Evolutionary conservation across 1,140 invertebrate genomes (phyloP).

Genomic region (Leptestheria dahalacensis): DNA sequence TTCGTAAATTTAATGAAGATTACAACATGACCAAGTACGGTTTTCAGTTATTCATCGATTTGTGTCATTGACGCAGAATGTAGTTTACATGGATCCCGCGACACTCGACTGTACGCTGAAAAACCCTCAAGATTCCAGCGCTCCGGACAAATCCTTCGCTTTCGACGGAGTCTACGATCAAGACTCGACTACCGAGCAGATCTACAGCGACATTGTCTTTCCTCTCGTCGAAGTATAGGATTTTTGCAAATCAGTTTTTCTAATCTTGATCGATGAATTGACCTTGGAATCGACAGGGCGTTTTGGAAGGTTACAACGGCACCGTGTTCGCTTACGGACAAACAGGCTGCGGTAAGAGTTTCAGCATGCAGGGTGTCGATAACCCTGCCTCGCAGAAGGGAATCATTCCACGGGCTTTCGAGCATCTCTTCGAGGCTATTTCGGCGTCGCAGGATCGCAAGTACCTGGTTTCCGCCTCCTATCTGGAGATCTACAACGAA

Average conservation of each 20-base stretch:
- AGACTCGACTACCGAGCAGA: conserved; percentile 45
- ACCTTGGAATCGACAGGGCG: conserved; percentile 45
- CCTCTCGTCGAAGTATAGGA: conserved; percentile 45
- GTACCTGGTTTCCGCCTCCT: conserved; percentile 77
- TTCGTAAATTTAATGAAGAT: neutral
- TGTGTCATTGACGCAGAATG: conserved; percentile 36
- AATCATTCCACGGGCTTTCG: conserved; percentile 72
- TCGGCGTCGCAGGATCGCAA: conserved; percentile 61
- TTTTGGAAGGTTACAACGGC: conserved; percentile 72
- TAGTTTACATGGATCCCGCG: conserved; percentile 49
- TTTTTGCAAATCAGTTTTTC: neutral
- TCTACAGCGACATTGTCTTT: conserved; percentile 51
- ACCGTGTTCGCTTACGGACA: conserved; percentile 80
- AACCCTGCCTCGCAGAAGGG: conserved; percentile 45
- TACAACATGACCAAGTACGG: neutral
- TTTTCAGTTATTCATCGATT: conserved; percentile 23
- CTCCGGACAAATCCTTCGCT: conserved; percentile 52
- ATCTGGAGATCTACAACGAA: conserved; percentile 78
- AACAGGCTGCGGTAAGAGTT: conserved; percentile 68
- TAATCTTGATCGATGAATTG: conserved; percentile 6
- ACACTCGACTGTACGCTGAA: conserved; percentile 27
- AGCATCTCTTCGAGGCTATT: conserved; percentile 85
- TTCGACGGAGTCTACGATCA: conserved; percentile 46
- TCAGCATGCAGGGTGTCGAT: conserved; percentile 61
- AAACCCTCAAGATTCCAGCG: conserved; percentile 41